phyloP scores from a whole-genome alignment of 2,888 invertebrate species.

The Pseudolycoriella hygida region DNA sequence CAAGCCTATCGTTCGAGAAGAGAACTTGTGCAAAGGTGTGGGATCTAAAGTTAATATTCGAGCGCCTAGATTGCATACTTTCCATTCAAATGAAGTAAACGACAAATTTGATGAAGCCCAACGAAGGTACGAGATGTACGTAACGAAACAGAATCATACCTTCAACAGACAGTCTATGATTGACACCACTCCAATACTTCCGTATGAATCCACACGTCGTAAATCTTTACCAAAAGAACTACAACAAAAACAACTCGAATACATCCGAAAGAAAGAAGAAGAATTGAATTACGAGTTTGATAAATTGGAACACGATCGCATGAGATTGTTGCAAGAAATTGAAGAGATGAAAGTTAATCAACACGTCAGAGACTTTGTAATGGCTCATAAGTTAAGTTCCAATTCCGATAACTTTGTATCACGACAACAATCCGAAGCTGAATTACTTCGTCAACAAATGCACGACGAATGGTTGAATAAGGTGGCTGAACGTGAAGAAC shows the following conservation, averaged over 20 bases:
- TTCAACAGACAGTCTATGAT: conserved; percentile 25
- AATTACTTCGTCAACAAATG: conserved; percentile 62
- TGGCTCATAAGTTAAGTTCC: neutral
- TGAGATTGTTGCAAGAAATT: conserved; percentile 23
- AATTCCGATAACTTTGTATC: conserved; percentile 3
- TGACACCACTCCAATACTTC: conserved; percentile 24
- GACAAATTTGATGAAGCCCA: neutral
- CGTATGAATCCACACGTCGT: conserved; percentile 23
- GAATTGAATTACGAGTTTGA: conserved; percentile 47
- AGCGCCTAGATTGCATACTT: conserved; percentile 17
- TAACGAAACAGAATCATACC: conserved; percentile 14
- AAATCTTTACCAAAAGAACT: conserved; percentile 47
- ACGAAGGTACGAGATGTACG: conserved; percentile 6
- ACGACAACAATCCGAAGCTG: conserved; percentile 43
- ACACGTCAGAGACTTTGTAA: conserved; percentile 1
- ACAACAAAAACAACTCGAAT: conserved; percentile 43
- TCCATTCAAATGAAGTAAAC: neutral
- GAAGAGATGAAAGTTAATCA: conserved; percentile 10
- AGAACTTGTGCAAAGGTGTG: conserved; percentile 5
- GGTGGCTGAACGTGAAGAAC: conserved; percentile 58
- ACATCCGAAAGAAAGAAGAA: conserved; percentile 46
- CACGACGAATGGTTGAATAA: conserved; percentile 67
- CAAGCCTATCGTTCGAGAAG: conserved; percentile 23
- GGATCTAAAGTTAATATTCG: conserved; percentile 20
- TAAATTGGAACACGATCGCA: conserved; percentile 39